phyloP scores from a whole-genome alignment of 2,797 vertebrate species.

The Pangasius larnaudii region DNA sequence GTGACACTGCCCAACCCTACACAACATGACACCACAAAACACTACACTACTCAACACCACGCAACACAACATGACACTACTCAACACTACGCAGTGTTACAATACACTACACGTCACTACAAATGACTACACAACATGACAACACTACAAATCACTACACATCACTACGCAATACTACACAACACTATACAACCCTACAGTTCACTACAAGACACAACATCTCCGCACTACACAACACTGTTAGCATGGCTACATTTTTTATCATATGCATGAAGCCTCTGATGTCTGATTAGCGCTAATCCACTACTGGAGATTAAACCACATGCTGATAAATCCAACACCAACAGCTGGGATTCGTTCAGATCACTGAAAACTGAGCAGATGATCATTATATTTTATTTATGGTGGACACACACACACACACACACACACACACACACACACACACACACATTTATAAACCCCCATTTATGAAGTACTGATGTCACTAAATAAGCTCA shows the following conservation, averaged over 20 bases:
- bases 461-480: not conserved
- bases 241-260: not conserved
- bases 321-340: not conserved
- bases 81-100: not conserved
- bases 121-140: not conserved
- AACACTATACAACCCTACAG: not conserved
- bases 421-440: slow-evolving; percentile 12
- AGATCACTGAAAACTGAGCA: not conserved
- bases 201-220: not conserved
- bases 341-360: not conserved
- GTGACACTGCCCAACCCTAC: not conserved
- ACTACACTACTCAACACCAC: not conserved
- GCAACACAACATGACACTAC: not conserved
- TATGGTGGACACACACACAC: not conserved
- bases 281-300: not conserved
- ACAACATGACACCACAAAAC: not conserved
- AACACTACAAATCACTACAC: not conserved
- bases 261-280: not conserved
- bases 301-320: not conserved
- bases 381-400: not conserved
- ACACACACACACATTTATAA: not conserved
- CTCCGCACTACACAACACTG: not conserved
- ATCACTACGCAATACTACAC: not conserved
- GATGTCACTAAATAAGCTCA: not conserved
- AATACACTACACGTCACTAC: not conserved